phyloP scores from a whole-genome alignment of 2,797 vertebrate species.

The Helicolenus hilgendorfi region DNA sequence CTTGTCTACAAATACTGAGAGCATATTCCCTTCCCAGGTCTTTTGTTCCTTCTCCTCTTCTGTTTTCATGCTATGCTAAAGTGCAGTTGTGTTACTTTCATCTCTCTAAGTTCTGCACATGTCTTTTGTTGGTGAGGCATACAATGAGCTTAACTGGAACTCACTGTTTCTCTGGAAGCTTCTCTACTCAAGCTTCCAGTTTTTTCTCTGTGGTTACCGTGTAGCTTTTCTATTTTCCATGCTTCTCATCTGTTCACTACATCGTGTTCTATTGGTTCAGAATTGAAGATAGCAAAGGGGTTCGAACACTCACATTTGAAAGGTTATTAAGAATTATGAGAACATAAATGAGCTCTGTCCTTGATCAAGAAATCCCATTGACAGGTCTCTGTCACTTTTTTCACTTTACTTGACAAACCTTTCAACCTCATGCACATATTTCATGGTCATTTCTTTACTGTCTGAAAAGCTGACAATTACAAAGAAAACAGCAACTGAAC shows the following conservation, averaged over 20 bases:
- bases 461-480: background rate
- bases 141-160: slow-evolving; percentile 10
- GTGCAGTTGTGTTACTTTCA: background rate
- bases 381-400: background rate
- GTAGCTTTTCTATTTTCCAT: background rate
- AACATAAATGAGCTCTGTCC: background rate
- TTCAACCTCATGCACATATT: too few relatives aligned
- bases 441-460: background rate
- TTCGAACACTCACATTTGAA: background rate
- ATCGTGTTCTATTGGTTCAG: background rate
- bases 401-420: background rate
- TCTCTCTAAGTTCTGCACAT: background rate
- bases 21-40: background rate
- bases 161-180: background rate
- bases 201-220: background rate
- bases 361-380: background rate
- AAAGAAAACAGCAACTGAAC: background rate
- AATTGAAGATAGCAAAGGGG: background rate
- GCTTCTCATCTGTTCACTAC: background rate
- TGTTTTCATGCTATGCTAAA: background rate
- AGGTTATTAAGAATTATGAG: background rate
- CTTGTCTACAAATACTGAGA: background rate
- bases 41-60: background rate
- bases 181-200: background rate
- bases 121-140: slow-evolving; percentile 6